A percentile compares a stretch with the other conserved stretches of the same genome.
Conservation (phyloP, 2,113 vertebrate genomes). For the Tetraodon nigroviridis region DNA sequence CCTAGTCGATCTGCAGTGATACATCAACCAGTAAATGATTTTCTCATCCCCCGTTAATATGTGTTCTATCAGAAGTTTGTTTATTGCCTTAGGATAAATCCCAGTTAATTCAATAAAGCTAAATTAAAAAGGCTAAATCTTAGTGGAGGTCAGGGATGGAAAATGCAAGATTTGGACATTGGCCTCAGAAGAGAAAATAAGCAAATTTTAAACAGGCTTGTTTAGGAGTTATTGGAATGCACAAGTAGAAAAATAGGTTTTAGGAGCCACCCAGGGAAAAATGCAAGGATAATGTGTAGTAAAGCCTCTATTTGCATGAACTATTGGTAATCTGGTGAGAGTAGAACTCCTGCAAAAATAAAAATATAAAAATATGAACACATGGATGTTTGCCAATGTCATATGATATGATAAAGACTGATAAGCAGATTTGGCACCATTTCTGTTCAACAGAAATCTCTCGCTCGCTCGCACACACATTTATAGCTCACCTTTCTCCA, state of each 20-base stretch:
- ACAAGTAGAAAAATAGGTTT: too few relatives aligned
- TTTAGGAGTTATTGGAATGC: too few relatives aligned
- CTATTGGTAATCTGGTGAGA: too few relatives aligned
- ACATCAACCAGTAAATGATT: too few relatives aligned
- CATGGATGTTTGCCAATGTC: slow-evolving; percentile 23
- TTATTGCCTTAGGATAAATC: too few relatives aligned
- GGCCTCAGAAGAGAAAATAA: slow-evolving; percentile 3
- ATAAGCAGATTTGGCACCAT: slow-evolving; percentile 3
- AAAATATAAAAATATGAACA: slow-evolving; percentile 12
- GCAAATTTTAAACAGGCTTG: too few relatives aligned
- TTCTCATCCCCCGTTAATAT: background rate
- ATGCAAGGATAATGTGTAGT: too few relatives aligned
- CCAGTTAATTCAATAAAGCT: background rate
- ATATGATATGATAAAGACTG: slow-evolving; percentile 22
- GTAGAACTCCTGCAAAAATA: background rate
- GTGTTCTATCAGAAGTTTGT: background rate
- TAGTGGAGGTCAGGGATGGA: background rate
- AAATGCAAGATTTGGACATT: slow-evolving; percentile 22
- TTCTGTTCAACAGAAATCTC: too few relatives aligned
- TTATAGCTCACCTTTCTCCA: slow-evolving; percentile 3
- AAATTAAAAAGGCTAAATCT: background rate
- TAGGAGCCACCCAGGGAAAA: too few relatives aligned
- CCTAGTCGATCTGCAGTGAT: too few relatives aligned
- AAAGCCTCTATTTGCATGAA: too few relatives aligned
- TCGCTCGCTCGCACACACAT: slow-evolving; percentile 17